A percentile compares a stretch with the other conserved stretches of the same genome.
These are phyloP conservation scores for Portunus trituberculatus DNA, from an alignment of 1,140 invertebrate genomes.

Conservation along the genomic window DNA sequence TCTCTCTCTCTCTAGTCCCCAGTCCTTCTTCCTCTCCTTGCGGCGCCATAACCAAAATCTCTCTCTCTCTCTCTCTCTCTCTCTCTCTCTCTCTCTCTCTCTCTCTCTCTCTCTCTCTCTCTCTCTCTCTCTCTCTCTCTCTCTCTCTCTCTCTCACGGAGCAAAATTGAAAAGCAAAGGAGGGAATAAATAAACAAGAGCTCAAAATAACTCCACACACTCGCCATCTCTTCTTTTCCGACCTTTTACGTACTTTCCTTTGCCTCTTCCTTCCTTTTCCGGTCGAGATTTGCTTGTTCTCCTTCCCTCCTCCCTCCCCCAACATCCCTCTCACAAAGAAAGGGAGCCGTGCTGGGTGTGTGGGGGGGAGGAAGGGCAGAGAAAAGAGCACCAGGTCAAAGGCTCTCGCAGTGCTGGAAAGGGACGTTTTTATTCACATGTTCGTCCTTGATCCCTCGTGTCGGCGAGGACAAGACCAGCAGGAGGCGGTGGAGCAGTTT, in stretches of 20 bases:
- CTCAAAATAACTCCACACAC: neutral
- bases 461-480: neutral
- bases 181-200: neutral
- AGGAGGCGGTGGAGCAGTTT: neutral
- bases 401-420: neutral
- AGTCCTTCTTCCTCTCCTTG: neutral
- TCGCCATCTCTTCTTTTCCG: neutral
- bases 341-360: neutral
- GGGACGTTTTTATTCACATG: neutral
- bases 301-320: neutral
- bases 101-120: neutral
- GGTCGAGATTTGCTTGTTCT: neutral
- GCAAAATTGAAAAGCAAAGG: neutral
- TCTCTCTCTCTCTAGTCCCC: neutral
- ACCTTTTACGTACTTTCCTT: neutral
- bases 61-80: neutral
- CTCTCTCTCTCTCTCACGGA: neutral
- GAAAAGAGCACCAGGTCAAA: slow-evolving; percentile 21
- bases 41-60: too few species aligned
- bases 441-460: slow-evolving; percentile 10
- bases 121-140: neutral
- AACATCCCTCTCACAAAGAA: neutral
- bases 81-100: neutral
- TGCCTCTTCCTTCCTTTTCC: neutral
- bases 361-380: neutral